phyloP scores from a whole-genome alignment of 2,113 vertebrate genomes.

The Larimichthys polyactis region DNA sequence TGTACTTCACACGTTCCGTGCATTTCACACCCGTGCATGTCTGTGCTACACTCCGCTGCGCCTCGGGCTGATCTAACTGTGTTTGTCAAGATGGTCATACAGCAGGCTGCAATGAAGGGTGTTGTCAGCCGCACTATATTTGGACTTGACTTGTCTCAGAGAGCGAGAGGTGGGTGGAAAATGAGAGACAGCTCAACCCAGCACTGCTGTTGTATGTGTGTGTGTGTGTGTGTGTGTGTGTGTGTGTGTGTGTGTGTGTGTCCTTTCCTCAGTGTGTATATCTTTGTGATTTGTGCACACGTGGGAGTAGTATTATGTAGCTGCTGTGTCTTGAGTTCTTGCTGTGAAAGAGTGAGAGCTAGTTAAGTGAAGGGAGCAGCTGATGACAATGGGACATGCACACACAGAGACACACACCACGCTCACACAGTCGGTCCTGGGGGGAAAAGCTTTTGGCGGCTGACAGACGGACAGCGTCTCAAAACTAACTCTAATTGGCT shows the following conservation, averaged over 20 bases:
- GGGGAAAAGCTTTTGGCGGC: constrained; percentile 44
- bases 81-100: constrained; percentile 26
- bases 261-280: constrained; percentile 11
- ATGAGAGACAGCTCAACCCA: constrained; percentile 39
- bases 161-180: constrained; percentile 56
- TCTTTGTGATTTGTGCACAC: constrained; percentile 50
- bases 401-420: not conserved
- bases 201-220: not conserved
- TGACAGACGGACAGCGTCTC: constrained; percentile 58
- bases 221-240: constrained; percentile 13
- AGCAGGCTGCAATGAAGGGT: constrained; percentile 28
- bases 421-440: constrained; percentile 15
- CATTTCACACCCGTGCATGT: not conserved
- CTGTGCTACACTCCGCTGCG: not conserved
- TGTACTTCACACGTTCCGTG: not conserved
- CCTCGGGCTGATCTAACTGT: constrained; percentile 3
- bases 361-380: constrained; percentile 44
- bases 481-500: constrained; percentile 73
- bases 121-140: constrained; percentile 54
- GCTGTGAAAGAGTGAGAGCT: constrained; percentile 32
- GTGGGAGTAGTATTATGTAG: constrained; percentile 44
- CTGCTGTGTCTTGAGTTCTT: constrained; percentile 15
- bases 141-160: constrained; percentile 53
- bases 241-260: not conserved
- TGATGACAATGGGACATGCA: constrained; percentile 38